These are phyloP conservation scores for Lasioglossum vierecki DNA, from an alignment of 2,888 invertebrate genomes.

Conservation along the genomic window DNA sequence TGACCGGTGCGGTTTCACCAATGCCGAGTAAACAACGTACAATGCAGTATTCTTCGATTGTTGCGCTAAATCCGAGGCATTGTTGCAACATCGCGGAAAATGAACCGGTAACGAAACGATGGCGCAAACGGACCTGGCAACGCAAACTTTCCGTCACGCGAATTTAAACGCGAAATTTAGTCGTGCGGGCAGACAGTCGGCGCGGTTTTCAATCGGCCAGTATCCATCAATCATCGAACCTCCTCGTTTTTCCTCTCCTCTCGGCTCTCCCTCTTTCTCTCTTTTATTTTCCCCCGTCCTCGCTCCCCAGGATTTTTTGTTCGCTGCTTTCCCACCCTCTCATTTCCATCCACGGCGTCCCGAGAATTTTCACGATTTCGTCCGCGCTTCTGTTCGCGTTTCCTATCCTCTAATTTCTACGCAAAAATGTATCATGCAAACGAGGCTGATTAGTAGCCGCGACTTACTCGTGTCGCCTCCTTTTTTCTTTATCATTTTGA, in stretches of 20 bases:
- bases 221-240: conserved; percentile 74
- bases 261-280: neutral
- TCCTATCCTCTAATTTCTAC: conserved; percentile 43
- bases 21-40: neutral
- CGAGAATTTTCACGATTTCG: conserved; percentile 41
- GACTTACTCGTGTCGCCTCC: neutral
- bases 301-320: neutral
- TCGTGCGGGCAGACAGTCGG: conserved; percentile 60
- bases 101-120: conserved; percentile 44
- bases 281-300: neutral
- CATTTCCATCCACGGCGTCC: neutral
- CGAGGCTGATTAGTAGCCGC: neutral
- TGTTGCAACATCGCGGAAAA: conserved; percentile 35
- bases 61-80: neutral
- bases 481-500: neutral
- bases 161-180: conserved; percentile 70
- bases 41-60: conserved; percentile 10
- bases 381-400: conserved; percentile 27
- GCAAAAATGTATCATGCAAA: conserved; percentile 47
- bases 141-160: conserved; percentile 57
- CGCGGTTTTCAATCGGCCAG: conserved; percentile 73
- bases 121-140: conserved; percentile 49
- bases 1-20: neutral
- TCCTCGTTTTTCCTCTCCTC: conserved; percentile 53
- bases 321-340: neutral